Conservation (phyloP, 2,113 vertebrate species). For the Murina feae region DNA sequence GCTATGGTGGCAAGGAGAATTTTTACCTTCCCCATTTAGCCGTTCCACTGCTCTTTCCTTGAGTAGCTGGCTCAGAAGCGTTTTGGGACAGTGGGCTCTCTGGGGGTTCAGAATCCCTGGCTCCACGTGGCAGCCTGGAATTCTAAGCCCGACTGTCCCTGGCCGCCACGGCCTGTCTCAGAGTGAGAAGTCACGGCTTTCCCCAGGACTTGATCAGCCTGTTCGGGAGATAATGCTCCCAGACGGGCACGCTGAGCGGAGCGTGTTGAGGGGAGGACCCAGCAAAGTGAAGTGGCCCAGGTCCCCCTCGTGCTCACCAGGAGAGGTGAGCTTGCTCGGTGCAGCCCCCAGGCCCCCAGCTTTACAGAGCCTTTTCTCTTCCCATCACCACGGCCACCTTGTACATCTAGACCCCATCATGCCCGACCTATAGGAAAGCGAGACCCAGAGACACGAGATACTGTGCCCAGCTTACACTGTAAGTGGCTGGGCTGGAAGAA, state of each 20-base stretch:
- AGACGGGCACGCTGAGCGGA: not conserved
- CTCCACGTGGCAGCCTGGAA: not conserved
- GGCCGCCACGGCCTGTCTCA: not conserved
- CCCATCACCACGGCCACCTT: not conserved
- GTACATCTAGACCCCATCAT: not conserved
- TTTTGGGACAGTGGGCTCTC: not conserved
- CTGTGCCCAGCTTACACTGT: not conserved
- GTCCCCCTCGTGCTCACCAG: not conserved
- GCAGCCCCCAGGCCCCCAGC: not conserved
- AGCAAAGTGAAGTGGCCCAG: not conserved
- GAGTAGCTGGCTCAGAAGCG: not conserved
- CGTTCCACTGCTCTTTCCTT: not conserved
- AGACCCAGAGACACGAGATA: not conserved
- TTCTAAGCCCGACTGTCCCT: not conserved
- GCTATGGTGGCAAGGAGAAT: not conserved
- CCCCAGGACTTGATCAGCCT: not conserved
- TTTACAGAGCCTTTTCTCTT: not conserved
- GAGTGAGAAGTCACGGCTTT: not conserved
- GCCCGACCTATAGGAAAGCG: not conserved
- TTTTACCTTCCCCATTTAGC: slow-evolving; percentile 19
- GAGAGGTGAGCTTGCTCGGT: not conserved
- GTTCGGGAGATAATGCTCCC: not conserved
- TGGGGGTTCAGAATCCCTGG: not conserved
- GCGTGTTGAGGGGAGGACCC: not conserved
- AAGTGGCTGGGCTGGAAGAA: not conserved